These are phyloP conservation scores for Peromyscus attwateri DNA, from an alignment of 2,797 vertebrate species.

Conservation along the genomic window DNA sequence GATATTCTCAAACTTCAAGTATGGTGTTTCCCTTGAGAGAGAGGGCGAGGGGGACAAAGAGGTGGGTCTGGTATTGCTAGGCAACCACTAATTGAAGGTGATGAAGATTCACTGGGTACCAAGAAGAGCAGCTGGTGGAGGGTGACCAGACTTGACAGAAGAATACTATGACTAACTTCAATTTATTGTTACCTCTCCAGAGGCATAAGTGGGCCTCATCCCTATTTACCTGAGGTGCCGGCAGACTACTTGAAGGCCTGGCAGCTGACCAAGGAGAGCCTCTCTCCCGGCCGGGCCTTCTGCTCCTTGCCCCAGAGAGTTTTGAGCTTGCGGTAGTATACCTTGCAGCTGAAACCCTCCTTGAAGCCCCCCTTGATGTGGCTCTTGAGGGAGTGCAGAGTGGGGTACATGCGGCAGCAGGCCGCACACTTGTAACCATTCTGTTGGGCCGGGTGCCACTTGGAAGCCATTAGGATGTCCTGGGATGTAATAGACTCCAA, in stretches of 20 bases:
- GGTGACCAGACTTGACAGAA: neutral
- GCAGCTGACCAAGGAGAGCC: neutral
- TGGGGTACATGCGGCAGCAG: constrained; percentile 84
- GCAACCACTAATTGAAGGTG: neutral
- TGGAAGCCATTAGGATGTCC: constrained; percentile 78
- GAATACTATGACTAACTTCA: neutral
- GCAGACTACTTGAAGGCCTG: constrained; percentile 10
- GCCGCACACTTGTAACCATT: constrained; percentile 60
- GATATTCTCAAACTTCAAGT: neutral
- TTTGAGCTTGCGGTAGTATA: constrained; percentile 78
- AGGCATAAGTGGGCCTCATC: neutral
- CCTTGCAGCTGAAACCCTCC: constrained; percentile 84
- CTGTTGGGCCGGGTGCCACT: constrained; percentile 11
- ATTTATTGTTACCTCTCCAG: constrained; percentile 77
- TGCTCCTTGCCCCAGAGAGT: constrained; percentile 70
- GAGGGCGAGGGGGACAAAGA: too few relatives aligned
- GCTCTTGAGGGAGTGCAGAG: constrained; percentile 51
- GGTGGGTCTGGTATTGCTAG: neutral
- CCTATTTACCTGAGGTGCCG: neutral
- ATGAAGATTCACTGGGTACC: neutral
- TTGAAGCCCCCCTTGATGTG: constrained; percentile 81
- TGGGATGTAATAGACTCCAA: constrained; percentile 57
- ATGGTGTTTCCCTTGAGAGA: neutral
- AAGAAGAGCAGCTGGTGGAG: neutral
- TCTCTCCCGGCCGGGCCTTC: neutral